Evolutionary conservation across 2,797 vertebrate genomes (phyloP), one percentile per base, ranked within the genome.

Genomic region (Pitangus sulphuratus): DNA sequence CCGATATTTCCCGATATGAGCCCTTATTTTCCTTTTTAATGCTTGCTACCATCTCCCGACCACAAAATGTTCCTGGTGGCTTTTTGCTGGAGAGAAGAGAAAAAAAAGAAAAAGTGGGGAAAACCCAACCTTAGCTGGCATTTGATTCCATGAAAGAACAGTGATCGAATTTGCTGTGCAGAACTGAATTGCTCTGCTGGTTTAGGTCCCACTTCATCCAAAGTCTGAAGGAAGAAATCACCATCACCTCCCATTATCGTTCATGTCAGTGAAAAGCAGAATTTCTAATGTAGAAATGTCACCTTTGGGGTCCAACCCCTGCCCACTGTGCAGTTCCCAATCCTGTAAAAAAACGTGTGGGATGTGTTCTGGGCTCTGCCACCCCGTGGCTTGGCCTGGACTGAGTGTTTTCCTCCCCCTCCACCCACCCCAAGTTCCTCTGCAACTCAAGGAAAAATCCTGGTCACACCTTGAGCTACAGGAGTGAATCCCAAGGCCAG

Each of bases 391-490:
- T 54, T 74, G 60, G 35, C 51, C 6, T 13, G 25, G 26, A 19
- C 40, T 12, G 1, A 4, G 12, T 11, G 48, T 16, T 75, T 78
- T 30, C 66, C 66, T 53, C 45, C 37, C 21, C 24, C 5, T 45
- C 50, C 48, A 8, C 31, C 69, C 81, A 33, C 53, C 31, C 37
- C 44, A 24, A 6, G 16, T 39, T 53, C 37, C 68, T 66, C 39
- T 48, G 42, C 51, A 66, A 35, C 37, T 12, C 48, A 15, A 70
- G 54, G 45, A 12, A 44, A 72, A 39, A 22, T 1, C 15, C 3
- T 1, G 37, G 24, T 54, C 33, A 1, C 37, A 2, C 35, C 0
- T 0, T 1, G 37, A 68, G 54, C 6, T 16, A 26, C 7, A n/a
- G 16, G 9, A 72, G 35, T 9, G 26, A 45, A 33, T 45, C 85